Evolutionary conservation across 2,888 invertebrate species (phyloP), one percentile per base, ranked within the genome.

Genomic region (Aricia artaxerxes): DNA sequence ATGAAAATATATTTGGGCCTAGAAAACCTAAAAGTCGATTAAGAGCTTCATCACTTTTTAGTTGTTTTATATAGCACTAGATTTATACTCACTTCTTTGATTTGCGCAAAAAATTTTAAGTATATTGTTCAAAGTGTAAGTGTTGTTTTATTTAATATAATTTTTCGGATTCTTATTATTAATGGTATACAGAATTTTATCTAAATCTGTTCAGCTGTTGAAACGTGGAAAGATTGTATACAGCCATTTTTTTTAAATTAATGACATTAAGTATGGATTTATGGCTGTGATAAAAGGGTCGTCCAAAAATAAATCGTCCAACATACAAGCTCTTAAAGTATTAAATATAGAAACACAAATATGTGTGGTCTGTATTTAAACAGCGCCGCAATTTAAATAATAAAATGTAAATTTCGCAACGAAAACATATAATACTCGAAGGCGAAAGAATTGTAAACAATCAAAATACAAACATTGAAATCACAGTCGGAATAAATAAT

Each of bases 391-490:
- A 79, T 81, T 78, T 69, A 69, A 49, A 75, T 75, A 75, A 75
- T 75, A 49, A 44, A 75, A 75, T 75, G 75, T 49, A 75, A 75
- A 75, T 73, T 73, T 49, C 49, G 44, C 44, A 31, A 75, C 49
- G 44, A 44, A 75, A 75, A 75, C 49, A 76, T 76, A 76, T 76
- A 76, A 76, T 53, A 76, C 13, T 49, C 76, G 53, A 57, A 76
- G 31, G 76, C 76, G 53, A 76, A 76, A 76, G 76, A 78, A 81
- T 79, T 78, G 81, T 81, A 81, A 82, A 81, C 81, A 83, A 81
- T 82, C 82, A 80, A 82, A 84, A 84, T 82, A 82, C 81, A 84
- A 84, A 85, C 84, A 85, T 83, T 81, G 81, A 78, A 83, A 82
- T 82, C 82, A 82, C 72, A 78, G 79, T 79, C 78, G 80, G 82